Evolutionary conservation across 2,888 invertebrate species (phyloP).

Genomic region (Metacarcinus magister): DNA sequence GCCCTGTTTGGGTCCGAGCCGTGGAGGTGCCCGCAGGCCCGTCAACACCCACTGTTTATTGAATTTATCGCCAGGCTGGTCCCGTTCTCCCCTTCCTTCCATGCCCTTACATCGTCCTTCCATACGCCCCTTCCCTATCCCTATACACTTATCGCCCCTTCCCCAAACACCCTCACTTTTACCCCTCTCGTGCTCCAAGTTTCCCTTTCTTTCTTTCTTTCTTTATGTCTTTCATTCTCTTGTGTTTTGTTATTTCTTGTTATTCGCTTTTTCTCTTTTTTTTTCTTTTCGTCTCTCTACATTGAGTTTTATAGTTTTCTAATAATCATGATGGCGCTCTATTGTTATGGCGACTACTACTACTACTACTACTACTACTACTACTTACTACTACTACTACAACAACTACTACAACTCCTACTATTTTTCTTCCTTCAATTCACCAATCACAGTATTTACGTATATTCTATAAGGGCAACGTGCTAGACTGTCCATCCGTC

Average conservation of each 20-base stretch:
- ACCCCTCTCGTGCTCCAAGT: not conserved
- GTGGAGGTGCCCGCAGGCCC: not conserved
- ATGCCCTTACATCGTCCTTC: not conserved
- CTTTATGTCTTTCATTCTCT: not conserved
- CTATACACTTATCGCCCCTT: constrained; percentile 12
- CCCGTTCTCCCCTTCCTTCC: constrained; percentile 18
- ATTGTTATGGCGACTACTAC: not conserved
- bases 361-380: constrained; percentile 21
- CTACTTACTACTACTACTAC: constrained; percentile 41
- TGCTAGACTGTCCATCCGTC: not conserved
- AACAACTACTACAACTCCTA: not conserved
- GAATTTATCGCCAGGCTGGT: constrained; percentile 45
- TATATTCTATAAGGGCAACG: not conserved
- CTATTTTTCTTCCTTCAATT: not conserved
- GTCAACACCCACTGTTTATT: constrained; percentile 38
- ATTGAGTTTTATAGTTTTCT: not conserved
- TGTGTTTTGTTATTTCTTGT: too few relatives aligned
- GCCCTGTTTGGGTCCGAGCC: not conserved
- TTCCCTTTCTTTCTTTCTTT: not conserved
- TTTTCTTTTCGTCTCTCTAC: not conserved
- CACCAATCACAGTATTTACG: not conserved
- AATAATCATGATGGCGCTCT: not conserved
- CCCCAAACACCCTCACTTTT: not conserved
- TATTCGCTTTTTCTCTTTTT: not conserved
- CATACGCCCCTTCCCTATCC: not conserved